Percentiles rank a stretch among this genome's conserved stretches.
phyloP scores from a whole-genome alignment of 2,888 invertebrate species.

The Exephanes ischioxanthus region DNA sequence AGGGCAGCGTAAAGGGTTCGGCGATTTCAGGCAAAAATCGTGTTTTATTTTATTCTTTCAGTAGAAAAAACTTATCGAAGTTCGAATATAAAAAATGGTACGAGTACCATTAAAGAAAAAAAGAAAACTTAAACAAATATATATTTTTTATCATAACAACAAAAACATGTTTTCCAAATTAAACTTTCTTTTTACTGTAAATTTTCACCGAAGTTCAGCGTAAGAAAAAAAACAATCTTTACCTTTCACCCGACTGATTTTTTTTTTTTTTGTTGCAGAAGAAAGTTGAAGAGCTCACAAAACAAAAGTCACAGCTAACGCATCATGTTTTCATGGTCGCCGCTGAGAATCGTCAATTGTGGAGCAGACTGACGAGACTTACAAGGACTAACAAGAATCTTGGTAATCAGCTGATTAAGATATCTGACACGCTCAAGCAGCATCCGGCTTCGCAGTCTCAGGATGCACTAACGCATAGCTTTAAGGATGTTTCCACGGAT shows the following conservation, averaged over 20 bases:
- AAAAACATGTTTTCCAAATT: background rate
- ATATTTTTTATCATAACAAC: background rate
- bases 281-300: conserved; percentile 89
- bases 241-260: background rate
- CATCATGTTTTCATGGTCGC: conserved; percentile 93
- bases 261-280: conserved; percentile 84
- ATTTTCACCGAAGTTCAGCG: background rate
- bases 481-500: conserved; percentile 72
- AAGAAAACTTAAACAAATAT: background rate
- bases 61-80: conserved; percentile 83
- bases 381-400: conserved; percentile 87
- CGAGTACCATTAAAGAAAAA: background rate
- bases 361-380: conserved; percentile 90
- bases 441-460: conserved; percentile 80
- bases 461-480: conserved; percentile 76
- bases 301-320: conserved; percentile 91
- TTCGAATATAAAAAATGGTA: background rate
- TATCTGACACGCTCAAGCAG: conserved; percentile 86
- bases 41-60: conserved; percentile 71
- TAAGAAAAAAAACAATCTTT: background rate
- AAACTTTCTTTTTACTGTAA: no score
- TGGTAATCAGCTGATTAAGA: conserved; percentile 86
- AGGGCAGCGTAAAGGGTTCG: background rate
- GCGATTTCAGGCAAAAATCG: no score
- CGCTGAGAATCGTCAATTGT: conserved; percentile 92